Base-by-base conservation (phyloP, 2,888 invertebrate species). In the Rapana venosa region DNA sequence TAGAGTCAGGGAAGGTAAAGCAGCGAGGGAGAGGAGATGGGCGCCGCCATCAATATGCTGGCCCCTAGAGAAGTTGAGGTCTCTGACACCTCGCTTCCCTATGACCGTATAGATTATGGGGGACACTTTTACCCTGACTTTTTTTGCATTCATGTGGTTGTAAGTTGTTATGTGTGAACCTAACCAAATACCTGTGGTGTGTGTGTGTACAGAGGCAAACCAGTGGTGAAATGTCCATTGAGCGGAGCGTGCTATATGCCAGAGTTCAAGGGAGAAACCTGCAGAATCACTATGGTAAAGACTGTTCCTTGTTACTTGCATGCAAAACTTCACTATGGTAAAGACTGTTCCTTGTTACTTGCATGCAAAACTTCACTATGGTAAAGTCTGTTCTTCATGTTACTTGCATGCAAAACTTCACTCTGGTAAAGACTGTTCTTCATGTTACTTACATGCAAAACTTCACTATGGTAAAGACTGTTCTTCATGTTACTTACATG, bases 201-300 rank as follows among this genome's bases (percentile, higher is more conserved):
- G 47, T 47, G 4, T 81, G 35, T 81, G 35, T 94, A 91, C 96
- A 94, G 98, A 94, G 99, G 99, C 47, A 99, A 98, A 94, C 98
- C 98, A 0, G 98, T 98, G 95, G 98, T 98, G 84, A 98, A 98
- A 93, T 99, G 99, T 95, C 97, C 99, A 0, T 97, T 99, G 61
- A 99, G 99, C 95, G 97, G 97, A 1, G 98, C 99, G 0, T 97
- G 98, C 89, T 99, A 98, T 96, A 97, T 98, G 93, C 98, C 99
- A 0, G 97, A 98, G 95, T 98, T 97, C 95, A 98, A 98, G 96
- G 98, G 98, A 0, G 97, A 97, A 89, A 96, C 98, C 0, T 99
- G 99, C 96, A 97, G 96, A 86, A 96, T 97, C 47, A 47, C 47
- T 47, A 47, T 47, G 47, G 47, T 47, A 47, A 47, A 47, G 47